Evolutionary conservation across 2,113 vertebrate species (phyloP), one percentile per base, ranked within the genome.

Genomic region (Gallinago undulata): DNA sequence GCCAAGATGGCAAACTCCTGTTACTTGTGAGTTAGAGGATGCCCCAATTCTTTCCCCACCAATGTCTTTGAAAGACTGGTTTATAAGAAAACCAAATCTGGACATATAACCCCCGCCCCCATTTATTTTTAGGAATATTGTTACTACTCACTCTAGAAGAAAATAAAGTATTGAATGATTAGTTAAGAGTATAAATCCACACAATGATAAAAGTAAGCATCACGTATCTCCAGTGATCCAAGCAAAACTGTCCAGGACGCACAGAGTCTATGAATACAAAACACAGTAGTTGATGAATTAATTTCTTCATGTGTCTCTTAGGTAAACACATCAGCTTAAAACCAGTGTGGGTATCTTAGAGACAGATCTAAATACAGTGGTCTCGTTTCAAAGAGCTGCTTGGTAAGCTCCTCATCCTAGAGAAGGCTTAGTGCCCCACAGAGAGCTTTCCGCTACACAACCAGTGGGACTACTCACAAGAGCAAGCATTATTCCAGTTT

Each of bases 41-140:
- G 48, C 8, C 16, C 21, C 21, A 68, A 0, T 76, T 91, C 51
- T 43, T 60, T 69, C 14, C 45, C 16, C 23, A 88, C 2, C 16
- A 25, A 45, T 8, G 17, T 28, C 39, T 84, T 67, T 39, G 53
- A 75, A 74, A 87, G 48, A 2, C n/a, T 59, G 15, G 3, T 7
- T 43, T 35, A 81, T 47, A 39, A 81, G 39, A 66, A 84, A 17
- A 50, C 37, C 22, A 70, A 75, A 68, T 43, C 73, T 22, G 12
- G 19, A 43, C 11, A 55, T 11, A 24, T 35, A 51, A 27, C 47
- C 2, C 11, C 9, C 1, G 10, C 1, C 12, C 5, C 8, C 5
- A 43, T 59, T 30, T 68, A 47, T 41, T 83, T 91, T 67, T 62
- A 92, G 43, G n/a, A 51, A 22, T 30, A 47, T 30, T 57, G 11